Evolutionary conservation across 2,797 vertebrate genomes (phyloP), one percentile per base, ranked within the genome.

Genomic region (Lithobates pipiens): DNA sequence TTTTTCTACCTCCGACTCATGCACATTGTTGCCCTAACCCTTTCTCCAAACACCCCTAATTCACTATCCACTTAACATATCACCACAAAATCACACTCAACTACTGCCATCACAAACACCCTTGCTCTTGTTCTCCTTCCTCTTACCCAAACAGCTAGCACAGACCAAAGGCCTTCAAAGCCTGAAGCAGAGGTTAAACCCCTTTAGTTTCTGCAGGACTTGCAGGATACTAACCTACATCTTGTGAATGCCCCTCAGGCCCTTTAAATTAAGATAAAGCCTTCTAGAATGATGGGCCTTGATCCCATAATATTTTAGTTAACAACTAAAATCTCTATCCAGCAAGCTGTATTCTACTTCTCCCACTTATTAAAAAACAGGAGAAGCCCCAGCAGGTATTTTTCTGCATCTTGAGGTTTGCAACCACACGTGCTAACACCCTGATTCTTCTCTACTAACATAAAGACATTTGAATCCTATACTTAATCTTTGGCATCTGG

Each of bases 181-280:
- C 89, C 23, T 27, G 89, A 78, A 92, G 69, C 4, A 88, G 57
- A 79, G 78, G 91, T 91, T 70, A 89, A 87, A 92, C 79, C 25
- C 91, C 67, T 81, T 61, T 85, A 92, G 23, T 3, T 79, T 36
- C 86, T 91, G 89, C 10, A 91, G 91, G 78, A 88, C 89, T 65
- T 92, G 82, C 90, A 18, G 84, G 92, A 89, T 0, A 80, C 0
- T 91, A 93, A 3, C 91, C 85, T 86, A 89, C 90, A 94, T 91
- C 88, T 84, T 11, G 83, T 93, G 69, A 67, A 88, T 92, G 92
- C 91, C 93, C 92, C 77, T 9, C 92, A 93, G 69, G 89, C 21
- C 82, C 90, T 93, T 92, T 93, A 84, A 92, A 8, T 93, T 93
- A 93, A 92, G 90, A 91, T 92, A 93, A 93, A 85, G 83, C 90